These are phyloP conservation scores for Sebastes trivittatus DNA, from an alignment of 2,797 vertebrate genomes.

Conservation along the genomic window DNA sequence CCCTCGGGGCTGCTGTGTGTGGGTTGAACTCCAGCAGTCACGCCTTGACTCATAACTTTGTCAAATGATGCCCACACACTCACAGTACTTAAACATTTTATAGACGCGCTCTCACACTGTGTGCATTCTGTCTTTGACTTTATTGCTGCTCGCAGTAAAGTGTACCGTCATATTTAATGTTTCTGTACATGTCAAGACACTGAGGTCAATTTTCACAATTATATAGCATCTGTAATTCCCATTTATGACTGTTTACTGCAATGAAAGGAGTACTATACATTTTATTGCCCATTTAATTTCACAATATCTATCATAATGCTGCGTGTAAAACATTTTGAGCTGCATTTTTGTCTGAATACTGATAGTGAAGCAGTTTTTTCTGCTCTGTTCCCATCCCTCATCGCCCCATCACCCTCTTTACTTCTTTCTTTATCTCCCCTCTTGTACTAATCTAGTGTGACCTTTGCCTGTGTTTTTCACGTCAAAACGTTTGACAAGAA, in stretches of 20 bases:
- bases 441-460: neutral
- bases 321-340: neutral
- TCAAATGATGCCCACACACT: neutral
- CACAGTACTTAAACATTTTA: neutral
- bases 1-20: conserved; percentile 11
- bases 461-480: conserved; percentile 2
- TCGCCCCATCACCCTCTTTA: neutral
- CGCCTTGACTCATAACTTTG: neutral
- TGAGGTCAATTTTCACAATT: neutral
- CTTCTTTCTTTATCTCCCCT: neutral
- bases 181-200: neutral
- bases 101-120: neutral
- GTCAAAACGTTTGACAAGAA: conserved; percentile 7
- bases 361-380: too few relatives aligned
- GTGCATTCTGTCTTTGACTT: neutral
- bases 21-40: conserved; percentile 1
- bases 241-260: neutral
- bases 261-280: neutral
- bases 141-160: neutral
- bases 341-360: neutral
- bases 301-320: too few relatives aligned
- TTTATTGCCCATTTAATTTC: neutral
- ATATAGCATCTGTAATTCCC: neutral
- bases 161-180: neutral
- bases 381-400: neutral